phyloP scores from a whole-genome alignment of 2,888 invertebrate species.

The Orthosia cruda region DNA sequence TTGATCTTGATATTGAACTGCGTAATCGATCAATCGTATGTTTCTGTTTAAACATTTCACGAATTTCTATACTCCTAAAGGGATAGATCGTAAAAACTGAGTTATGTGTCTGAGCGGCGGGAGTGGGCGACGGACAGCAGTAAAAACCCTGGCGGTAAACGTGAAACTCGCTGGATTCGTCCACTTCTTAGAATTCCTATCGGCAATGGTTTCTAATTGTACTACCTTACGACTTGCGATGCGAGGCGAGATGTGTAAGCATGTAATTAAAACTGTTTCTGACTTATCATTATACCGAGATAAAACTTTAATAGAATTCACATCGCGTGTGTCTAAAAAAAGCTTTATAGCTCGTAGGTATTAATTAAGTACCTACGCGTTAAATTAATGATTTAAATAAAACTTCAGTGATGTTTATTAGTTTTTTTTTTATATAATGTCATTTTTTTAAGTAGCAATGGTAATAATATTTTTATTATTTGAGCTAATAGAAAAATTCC shows the following conservation, averaged over 20 bases:
- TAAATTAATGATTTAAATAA: constrained; percentile 27
- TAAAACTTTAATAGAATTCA: constrained; percentile 35
- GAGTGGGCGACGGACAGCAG: constrained; percentile 53
- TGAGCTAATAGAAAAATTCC: constrained; percentile 10
- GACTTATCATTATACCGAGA: constrained; percentile 39
- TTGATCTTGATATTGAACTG: constrained; percentile 63
- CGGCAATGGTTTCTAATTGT: constrained; percentile 74
- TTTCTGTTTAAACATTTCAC: constrained; percentile 55
- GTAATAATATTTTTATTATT: constrained; percentile 1
- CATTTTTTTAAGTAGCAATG: not conserved
- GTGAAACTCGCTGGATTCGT: constrained; percentile 71
- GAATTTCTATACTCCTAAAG: constrained; percentile 57
- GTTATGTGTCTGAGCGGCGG: constrained; percentile 68
- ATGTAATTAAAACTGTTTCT: constrained; percentile 60
- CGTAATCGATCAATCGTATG: constrained; percentile 56
- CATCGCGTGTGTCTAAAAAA: constrained; percentile 30
- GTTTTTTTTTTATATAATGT: constrained; percentile 10
- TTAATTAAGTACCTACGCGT: constrained; percentile 36
- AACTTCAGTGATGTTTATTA: constrained; percentile 16
- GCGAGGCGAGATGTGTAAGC: constrained; percentile 51
- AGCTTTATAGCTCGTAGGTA: constrained; percentile 18
- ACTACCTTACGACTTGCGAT: constrained; percentile 63
- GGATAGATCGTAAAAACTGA: constrained; percentile 69
- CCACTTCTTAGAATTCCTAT: constrained; percentile 75
- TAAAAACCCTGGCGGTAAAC: constrained; percentile 73